Evolutionary conservation across 2,888 invertebrate genomes (phyloP), one percentile per base, ranked within the genome.

Genomic region (Pseudococcus jackbeardsleyi): DNA sequence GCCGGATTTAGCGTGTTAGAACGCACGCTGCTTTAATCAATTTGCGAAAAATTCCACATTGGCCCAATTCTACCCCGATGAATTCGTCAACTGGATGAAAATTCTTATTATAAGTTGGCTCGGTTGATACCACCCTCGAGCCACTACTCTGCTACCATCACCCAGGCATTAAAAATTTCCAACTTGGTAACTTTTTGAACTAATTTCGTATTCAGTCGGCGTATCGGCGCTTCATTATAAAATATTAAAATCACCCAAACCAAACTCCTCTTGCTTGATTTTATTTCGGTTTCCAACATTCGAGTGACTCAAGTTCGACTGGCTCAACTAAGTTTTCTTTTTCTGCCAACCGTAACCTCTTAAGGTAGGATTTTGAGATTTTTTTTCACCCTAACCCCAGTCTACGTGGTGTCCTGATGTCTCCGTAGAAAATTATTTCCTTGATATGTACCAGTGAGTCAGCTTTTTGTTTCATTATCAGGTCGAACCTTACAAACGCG

Each of bases 181-280:
- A 72, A 72, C 72, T 72, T 72, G 4, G 33, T 3, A 26, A 72
- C 72, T 72, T 59, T 72, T 72, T 17, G 33, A 72, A 72, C 72
- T 72, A 26, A 72, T 72, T 72, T 72, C 33, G 72, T 72, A 72
- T 72, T 72, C 72, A 26, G 72, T 33, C 33, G 12, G 72, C 6
- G 72, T 72, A 33, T 33, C 72, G 12, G 72, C 33, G 72, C 39
- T 72, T 72, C 72, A 72, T 72, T 72, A 72, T 39, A 72, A 72
- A 72, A 72, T 72, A 72, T 72, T 72, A 72, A 72, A 72, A 72
- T 72, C 72, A 72, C 72, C 72, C 33, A 33, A 39, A 33, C 72
- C 15, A 15, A 59, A 72, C 33, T 72, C 26, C 26, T 33, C 26
- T 33, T 72, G 33, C 33, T 72, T 33, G 33, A 11, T 72, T 72